phyloP scores from a whole-genome alignment of 2,797 vertebrate species.

The Pangasius macronema region DNA sequence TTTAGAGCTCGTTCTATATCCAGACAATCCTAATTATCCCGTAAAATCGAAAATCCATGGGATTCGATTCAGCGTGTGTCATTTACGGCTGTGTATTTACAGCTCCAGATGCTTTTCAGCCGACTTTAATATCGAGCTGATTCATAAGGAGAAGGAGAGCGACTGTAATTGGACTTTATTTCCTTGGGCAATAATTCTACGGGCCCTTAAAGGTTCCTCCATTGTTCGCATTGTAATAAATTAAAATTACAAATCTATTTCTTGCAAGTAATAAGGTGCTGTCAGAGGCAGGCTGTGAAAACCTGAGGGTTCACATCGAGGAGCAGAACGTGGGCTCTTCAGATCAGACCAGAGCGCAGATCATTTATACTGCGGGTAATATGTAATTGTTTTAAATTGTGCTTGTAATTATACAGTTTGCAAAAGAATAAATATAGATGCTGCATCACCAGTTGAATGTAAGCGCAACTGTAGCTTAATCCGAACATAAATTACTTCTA shows the following conservation, averaged over 20 bases:
- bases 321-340: neutral
- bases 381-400: neutral
- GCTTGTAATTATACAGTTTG: neutral
- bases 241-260: slow-evolving; percentile 41
- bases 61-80: neutral
- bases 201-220: neutral
- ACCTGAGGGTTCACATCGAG: neutral
- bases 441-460: neutral
- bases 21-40: neutral
- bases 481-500: neutral
- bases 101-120: neutral
- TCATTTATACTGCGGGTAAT: neutral
- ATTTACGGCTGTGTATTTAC: neutral
- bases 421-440: neutral
- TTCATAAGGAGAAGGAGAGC: neutral
- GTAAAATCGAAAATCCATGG: neutral
- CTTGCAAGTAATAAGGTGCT: slow-evolving; percentile 16
- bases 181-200: slow-evolving; percentile 14
- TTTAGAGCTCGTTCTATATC: neutral
- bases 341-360: neutral
- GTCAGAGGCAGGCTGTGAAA: neutral
- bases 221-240: slow-evolving; percentile 43
- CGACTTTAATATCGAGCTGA: neutral
- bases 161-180: slow-evolving; percentile 23
- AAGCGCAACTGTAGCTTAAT: no score